These are phyloP conservation scores for Dipodomys merriami DNA, from an alignment of 2,113 vertebrate genomes.

Conservation along the genomic window DNA sequence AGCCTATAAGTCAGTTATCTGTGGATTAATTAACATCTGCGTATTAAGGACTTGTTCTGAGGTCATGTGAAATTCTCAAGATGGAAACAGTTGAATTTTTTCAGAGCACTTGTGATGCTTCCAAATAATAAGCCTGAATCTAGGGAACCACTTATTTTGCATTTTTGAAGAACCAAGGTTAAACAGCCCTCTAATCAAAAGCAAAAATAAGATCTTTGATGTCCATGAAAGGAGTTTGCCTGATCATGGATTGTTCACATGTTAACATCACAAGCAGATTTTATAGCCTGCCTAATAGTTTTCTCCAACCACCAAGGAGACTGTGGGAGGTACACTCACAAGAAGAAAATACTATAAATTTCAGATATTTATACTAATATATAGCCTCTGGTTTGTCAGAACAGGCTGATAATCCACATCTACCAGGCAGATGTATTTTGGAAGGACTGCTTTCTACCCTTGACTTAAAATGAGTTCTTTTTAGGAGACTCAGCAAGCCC, in stretches of 20 bases:
- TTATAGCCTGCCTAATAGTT: background rate
- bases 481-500: background rate
- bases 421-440: background rate
- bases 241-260: background rate
- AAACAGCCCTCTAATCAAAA: conserved; percentile 8
- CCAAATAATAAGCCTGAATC: conserved; percentile 31
- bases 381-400: background rate
- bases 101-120: conserved; percentile 26
- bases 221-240: background rate
- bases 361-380: background rate
- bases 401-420: background rate
- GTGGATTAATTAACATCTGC: conserved; percentile 45
- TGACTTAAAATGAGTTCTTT: background rate
- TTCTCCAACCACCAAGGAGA: background rate
- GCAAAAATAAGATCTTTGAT: background rate
- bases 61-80: conserved; percentile 48
- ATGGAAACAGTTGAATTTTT: conserved; percentile 44
- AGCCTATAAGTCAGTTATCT: conserved; percentile 13
- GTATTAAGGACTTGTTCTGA: conserved; percentile 13
- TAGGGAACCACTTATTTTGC: conserved; percentile 4
- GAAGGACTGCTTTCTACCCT: background rate
- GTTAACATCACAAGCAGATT: background rate
- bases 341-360: conserved; percentile 10
- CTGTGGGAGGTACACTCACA: background rate
- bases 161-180: conserved; percentile 37